Percentiles rank a stretch among this genome's conserved stretches.
phyloP scores from a whole-genome alignment of 2,888 invertebrate species.

The Salticus scenicus region DNA sequence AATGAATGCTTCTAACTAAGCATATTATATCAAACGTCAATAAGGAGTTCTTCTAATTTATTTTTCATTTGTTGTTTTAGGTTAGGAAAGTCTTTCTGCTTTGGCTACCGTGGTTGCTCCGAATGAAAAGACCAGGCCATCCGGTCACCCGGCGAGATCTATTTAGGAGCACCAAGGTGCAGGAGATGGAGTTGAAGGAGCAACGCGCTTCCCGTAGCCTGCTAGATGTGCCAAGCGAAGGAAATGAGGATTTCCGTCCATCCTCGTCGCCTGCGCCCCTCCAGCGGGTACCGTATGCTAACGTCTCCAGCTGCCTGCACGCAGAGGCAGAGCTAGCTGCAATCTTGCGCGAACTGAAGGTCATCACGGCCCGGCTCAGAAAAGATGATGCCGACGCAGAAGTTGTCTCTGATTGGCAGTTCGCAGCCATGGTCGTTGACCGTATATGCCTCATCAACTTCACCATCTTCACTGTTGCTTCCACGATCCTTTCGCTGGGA shows the following conservation, averaged over 20 bases:
- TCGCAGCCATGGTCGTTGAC: conserved; percentile 98
- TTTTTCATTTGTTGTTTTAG: conserved; percentile 78
- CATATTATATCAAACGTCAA: no score
- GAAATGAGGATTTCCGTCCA: conserved; percentile 88
- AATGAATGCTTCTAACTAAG: no score
- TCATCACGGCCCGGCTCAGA: conserved; percentile 94
- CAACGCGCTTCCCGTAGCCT: conserved; percentile 90
- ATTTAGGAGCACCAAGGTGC: conserved; percentile 81
- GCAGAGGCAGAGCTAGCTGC: conserved; percentile 86
- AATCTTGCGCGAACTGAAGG: conserved; percentile 94
- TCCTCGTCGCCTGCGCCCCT: conserved; percentile 42
- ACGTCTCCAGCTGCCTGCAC: conserved; percentile 67
- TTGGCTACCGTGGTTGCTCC: conserved; percentile 97
- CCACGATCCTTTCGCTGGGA: conserved; percentile 91
- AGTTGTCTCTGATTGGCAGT: conserved; percentile 96
- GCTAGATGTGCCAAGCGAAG: conserved; percentile 76
- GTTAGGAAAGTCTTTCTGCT: conserved; percentile 94
- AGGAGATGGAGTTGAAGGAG: conserved; percentile 91
- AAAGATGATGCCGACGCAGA: conserved; percentile 95
- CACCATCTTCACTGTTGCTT: conserved; percentile 93
- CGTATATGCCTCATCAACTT: conserved; percentile 97
- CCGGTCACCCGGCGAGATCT: conserved; percentile 87
- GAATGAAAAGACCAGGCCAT: conserved; percentile 97
- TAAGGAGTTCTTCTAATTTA: no score
- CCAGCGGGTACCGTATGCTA: conserved; percentile 73